Evolutionary conservation across 2,888 invertebrate species (phyloP).

Genomic region (Drosophila tanythrix): DNA sequence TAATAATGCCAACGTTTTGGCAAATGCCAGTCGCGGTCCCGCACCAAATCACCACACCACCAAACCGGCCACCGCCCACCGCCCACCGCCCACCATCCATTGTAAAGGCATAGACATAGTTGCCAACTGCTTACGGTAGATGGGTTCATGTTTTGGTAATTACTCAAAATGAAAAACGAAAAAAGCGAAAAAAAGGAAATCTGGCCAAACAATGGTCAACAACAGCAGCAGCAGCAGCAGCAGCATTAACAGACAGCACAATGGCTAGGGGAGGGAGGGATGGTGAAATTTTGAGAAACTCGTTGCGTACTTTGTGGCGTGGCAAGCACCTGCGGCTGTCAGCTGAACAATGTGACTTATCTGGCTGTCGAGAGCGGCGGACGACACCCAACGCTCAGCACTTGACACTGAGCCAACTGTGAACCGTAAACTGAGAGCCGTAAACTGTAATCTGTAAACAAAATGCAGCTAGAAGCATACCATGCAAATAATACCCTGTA

Average conservation of each 20-base stretch:
- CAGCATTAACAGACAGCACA: slow-evolving; percentile 4
- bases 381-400: slow-evolving; percentile 7
- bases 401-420: slow-evolving; percentile 10
- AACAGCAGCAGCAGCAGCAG: slow-evolving; percentile 7
- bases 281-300: slow-evolving; percentile 9
- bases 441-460: slow-evolving; percentile 3
- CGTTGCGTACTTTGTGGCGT: slow-evolving; percentile 50
- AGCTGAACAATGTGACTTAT: slow-evolving; percentile 51
- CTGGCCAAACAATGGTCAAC: slow-evolving; percentile 34
- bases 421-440: slow-evolving; percentile 20
- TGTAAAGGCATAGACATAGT: slow-evolving; percentile 9
- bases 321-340: slow-evolving; percentile 45
- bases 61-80: neutral
- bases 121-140: slow-evolving; percentile 22
- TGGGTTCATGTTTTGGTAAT: slow-evolving; percentile 49
- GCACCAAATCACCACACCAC: neutral
- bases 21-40: slow-evolving; percentile 12
- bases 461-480: neutral
- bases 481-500: neutral
- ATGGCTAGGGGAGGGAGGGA: neutral
- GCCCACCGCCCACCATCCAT: neutral
- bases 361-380: slow-evolving; percentile 18
- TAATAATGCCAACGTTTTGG: slow-evolving; percentile 52
- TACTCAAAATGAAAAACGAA: slow-evolving; percentile 30
- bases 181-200: neutral